Percentiles rank a stretch among this genome's conserved stretches.
These are phyloP conservation scores for Emys orbicularis DNA, from an alignment of 2,797 vertebrate species.

Conservation along the genomic window DNA sequence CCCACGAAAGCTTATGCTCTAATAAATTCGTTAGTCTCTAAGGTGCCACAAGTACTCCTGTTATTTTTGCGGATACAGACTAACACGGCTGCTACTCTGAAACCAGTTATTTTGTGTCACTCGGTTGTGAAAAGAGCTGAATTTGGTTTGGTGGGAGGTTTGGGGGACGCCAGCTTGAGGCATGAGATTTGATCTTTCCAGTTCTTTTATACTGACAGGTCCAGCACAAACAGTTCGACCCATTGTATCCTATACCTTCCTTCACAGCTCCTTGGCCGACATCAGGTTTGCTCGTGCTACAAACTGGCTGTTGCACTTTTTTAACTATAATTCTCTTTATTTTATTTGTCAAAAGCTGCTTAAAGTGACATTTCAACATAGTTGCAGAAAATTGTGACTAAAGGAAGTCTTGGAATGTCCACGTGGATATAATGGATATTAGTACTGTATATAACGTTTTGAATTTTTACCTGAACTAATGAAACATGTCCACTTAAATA, in stretches of 20 bases:
- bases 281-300: not conserved
- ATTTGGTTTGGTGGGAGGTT: too few species aligned
- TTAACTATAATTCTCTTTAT: not conserved
- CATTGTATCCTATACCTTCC: not conserved
- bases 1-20: too few species aligned
- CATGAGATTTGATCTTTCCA: not conserved
- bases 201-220: not conserved
- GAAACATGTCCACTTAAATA: not conserved
- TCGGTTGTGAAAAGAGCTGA: not conserved
- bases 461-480: conserved; percentile 42
- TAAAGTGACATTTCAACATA: conserved; percentile 66
- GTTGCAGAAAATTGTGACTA: not conserved
- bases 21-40: too few species aligned
- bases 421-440: not conserved
- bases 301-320: conserved; percentile 28
- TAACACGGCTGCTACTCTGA: too few species aligned
- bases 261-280: not conserved
- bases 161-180: not conserved
- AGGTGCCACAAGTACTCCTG: too few species aligned
- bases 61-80: too few species aligned
- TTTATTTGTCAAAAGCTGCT: conserved; percentile 39
- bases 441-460: conserved; percentile 37
- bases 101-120: not conserved
- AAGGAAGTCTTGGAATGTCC: not conserved
- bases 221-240: not conserved